Evolutionary conservation across 2,797 vertebrate genomes (phyloP).

Genomic region (Leptatherina wallacei): DNA sequence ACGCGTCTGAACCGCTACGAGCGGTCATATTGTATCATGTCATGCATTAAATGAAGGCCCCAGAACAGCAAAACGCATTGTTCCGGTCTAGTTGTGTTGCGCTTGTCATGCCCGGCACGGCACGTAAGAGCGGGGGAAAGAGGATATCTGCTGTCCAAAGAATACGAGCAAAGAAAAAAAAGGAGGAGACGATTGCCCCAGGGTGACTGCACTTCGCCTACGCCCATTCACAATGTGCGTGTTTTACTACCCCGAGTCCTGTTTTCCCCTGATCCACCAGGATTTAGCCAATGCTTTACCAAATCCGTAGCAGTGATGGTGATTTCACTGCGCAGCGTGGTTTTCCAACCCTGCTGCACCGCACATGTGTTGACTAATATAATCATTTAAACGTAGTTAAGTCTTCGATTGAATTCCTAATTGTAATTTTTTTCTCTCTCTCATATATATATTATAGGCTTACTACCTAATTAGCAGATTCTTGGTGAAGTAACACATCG

Average conservation of each 20-base stretch:
- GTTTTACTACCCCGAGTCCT: constrained; percentile 58
- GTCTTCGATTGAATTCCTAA: not conserved
- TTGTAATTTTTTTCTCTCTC: not conserved
- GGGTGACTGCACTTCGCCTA: constrained; percentile 61
- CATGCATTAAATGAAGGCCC: constrained; percentile 71
- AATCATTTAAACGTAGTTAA: constrained; percentile 5
- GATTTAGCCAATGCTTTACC: constrained; percentile 52
- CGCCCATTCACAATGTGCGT: constrained; percentile 76
- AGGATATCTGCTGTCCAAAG: constrained; percentile 34
- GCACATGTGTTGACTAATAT: constrained; percentile 47
- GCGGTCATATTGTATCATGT: constrained; percentile 59
- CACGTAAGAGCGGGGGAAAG: constrained; percentile 33
- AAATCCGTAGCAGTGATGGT: constrained; percentile 46
- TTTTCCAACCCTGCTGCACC: constrained; percentile 36
- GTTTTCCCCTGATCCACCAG: constrained; percentile 41
- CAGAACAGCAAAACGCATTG: constrained; percentile 76
- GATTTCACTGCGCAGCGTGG: constrained; percentile 64
- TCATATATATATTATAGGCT: not conserved
- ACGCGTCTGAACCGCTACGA: constrained; percentile 38
- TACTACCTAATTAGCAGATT: not conserved
- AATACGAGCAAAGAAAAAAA: constrained; percentile 30
- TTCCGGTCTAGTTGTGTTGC: constrained; percentile 79
- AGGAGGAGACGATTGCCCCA: constrained; percentile 29
- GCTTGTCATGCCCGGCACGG: constrained; percentile 62
- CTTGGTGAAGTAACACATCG: constrained; percentile 12